phyloP scores from a whole-genome alignment of 2,888 invertebrate genomes.

The Epistrophe grossulariae region DNA sequence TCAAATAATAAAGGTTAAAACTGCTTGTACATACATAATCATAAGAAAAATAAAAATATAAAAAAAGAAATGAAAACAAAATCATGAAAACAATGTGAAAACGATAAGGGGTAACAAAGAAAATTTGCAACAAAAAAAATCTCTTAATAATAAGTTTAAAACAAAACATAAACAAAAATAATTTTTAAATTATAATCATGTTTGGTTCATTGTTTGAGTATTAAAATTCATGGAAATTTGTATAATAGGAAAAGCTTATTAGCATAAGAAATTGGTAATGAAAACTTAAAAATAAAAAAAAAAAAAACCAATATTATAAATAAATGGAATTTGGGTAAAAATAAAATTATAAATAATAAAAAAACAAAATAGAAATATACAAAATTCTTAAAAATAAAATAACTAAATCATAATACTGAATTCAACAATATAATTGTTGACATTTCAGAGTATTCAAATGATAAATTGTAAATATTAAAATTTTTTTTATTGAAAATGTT shows the following conservation, averaged over 20 bases:
- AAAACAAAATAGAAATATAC: conserved; percentile 35
- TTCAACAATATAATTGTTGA: conserved; percentile 38
- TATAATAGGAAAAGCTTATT: conserved; percentile 58
- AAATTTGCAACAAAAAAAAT: conserved; percentile 71
- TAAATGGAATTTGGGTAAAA: conserved; percentile 44
- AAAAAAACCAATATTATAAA: conserved; percentile 31
- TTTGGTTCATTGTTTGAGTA: conserved; percentile 51
- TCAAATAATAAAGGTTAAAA: conserved; percentile 76
- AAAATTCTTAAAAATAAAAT: conserved; percentile 24
- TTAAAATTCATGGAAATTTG: conserved; percentile 40
- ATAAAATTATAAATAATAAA: background rate
- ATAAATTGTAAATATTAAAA: conserved; percentile 18
- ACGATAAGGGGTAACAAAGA: conserved; percentile 74
- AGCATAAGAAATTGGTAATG: conserved; percentile 26
- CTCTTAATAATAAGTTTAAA: conserved; percentile 39
- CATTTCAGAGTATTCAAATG: conserved; percentile 34
- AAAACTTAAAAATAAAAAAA: conserved; percentile 34
- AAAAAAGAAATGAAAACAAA: conserved; percentile 61
- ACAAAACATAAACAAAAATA: conserved; percentile 17
- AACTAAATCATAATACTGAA: conserved; percentile 9
- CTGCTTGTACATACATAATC: conserved; percentile 64
- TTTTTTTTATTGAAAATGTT: conserved; percentile 34
- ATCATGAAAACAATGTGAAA: conserved; percentile 62
- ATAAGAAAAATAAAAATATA: background rate
- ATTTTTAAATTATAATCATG: conserved; percentile 11